These are phyloP conservation scores for Ephialtes manifestator DNA, from an alignment of 2,888 invertebrate genomes.

Conservation along the genomic window DNA sequence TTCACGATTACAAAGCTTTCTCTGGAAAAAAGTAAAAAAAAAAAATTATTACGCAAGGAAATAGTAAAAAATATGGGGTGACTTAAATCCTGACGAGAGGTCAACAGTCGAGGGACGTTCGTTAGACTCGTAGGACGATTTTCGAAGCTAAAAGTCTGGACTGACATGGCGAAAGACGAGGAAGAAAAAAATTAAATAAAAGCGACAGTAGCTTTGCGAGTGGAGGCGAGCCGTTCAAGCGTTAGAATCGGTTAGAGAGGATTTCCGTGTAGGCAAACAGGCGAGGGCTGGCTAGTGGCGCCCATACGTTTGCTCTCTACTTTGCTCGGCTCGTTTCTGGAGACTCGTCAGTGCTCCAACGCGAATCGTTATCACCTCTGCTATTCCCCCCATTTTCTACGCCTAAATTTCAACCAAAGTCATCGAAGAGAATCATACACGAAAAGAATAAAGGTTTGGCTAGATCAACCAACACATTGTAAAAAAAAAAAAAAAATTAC, in stretches of 20 bases:
- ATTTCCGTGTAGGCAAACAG: slow-evolving; percentile 86
- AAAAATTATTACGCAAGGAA: not conserved
- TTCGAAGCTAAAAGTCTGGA: slow-evolving; percentile 25
- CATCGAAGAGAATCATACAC: slow-evolving; percentile 17
- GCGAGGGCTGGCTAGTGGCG: slow-evolving; percentile 66
- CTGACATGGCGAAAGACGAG: slow-evolving; percentile 19
- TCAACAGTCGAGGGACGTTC: slow-evolving; percentile 58
- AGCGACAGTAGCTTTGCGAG: slow-evolving; percentile 37
- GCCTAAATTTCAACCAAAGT: not conserved
- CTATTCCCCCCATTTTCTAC: slow-evolving; percentile 5
- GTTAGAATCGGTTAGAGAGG: slow-evolving; percentile 85
- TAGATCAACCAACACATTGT: too few relatives aligned
- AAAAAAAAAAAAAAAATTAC: too few relatives aligned
- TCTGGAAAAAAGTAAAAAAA: not conserved
- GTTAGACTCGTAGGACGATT: slow-evolving; percentile 47
- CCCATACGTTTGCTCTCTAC: slow-evolving; percentile 57
- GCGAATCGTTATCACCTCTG: slow-evolving; percentile 26
- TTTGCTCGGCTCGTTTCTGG: slow-evolving; percentile 52
- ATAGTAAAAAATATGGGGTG: slow-evolving; percentile 17
- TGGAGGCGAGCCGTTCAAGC: slow-evolving; percentile 77
- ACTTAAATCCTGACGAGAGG: slow-evolving; percentile 32
- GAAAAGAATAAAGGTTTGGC: too few relatives aligned
- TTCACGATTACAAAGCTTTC: slow-evolving; percentile 1
- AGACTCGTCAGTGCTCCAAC: slow-evolving; percentile 54
- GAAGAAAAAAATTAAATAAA: slow-evolving; percentile 45